A percentile compares a stretch with the other conserved stretches of the same genome.
Evolutionary conservation across 2,888 invertebrate genomes (phyloP).

Genomic region (Neuroscelio doddi): DNA sequence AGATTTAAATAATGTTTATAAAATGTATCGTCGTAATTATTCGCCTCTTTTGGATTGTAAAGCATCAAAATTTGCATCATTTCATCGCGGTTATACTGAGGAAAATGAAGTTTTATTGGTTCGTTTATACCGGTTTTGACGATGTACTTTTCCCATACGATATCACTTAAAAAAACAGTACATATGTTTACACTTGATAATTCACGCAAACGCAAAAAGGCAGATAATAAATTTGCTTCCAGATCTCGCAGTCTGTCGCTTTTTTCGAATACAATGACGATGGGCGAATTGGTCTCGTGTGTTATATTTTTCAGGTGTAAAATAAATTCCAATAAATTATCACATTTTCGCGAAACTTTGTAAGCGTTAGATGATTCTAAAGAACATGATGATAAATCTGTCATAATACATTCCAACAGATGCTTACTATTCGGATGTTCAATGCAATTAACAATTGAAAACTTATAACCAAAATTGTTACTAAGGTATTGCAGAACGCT

Average conservation of each 20-base stretch:
- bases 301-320: constrained; percentile 72
- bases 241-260: constrained; percentile 85
- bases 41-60: constrained; percentile 49
- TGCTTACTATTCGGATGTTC: constrained; percentile 86
- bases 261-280: constrained; percentile 84
- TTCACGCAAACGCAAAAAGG: constrained; percentile 83
- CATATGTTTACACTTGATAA: constrained; percentile 82
- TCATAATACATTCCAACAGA: constrained; percentile 83
- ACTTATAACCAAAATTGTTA: constrained; percentile 74
- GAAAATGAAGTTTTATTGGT: constrained; percentile 83
- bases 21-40: constrained; percentile 74
- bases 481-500: constrained; percentile 76
- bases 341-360: constrained; percentile 75
- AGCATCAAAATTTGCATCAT: constrained; percentile 73
- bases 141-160: constrained; percentile 87
- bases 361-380: constrained; percentile 69
- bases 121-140: constrained; percentile 80
- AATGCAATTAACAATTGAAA: constrained; percentile 83
- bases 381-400: constrained; percentile 73
- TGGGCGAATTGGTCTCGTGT: constrained; percentile 70
- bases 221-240: constrained; percentile 82
- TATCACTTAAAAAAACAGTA: constrained; percentile 83
- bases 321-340: constrained; percentile 80
- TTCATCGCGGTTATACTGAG: constrained; percentile 87
- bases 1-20: constrained; percentile 87